phyloP scores from a whole-genome alignment of 2,888 invertebrate species.

The Stictocephala bisonia region DNA sequence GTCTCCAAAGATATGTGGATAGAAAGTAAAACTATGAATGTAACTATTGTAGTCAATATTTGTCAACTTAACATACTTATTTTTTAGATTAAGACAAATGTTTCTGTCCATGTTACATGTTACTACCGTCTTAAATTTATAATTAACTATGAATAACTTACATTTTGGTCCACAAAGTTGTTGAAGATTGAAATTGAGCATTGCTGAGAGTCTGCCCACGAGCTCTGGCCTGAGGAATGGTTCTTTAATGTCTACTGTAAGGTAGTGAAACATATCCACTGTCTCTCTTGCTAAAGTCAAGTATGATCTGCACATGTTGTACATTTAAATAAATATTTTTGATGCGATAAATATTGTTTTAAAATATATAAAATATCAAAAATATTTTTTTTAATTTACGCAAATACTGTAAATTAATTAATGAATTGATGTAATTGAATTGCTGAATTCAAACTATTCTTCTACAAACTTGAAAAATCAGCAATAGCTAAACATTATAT shows the following conservation, averaged over 20 bases:
- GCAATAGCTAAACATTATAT: too few species aligned
- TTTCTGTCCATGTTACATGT: too few species aligned
- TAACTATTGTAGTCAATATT: too few species aligned
- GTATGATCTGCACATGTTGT: slow-evolving; percentile 84
- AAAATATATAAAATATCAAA: not conserved
- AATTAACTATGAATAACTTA: slow-evolving; percentile 72
- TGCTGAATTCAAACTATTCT: too few species aligned
- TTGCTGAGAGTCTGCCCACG: slow-evolving; percentile 93
- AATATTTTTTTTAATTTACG: too few species aligned
- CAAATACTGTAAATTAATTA: too few species aligned
- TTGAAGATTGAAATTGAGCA: slow-evolving; percentile 98
- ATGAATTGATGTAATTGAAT: too few species aligned
- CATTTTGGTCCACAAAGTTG: slow-evolving; percentile 97
- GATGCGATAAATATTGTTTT: not conserved
- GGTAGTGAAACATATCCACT: slow-evolving; percentile 97
- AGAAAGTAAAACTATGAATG: not conserved
- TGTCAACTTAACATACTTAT: too few species aligned
- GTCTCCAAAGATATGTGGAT: not conserved
- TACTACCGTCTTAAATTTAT: too few species aligned
- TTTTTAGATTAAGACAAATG: too few species aligned
- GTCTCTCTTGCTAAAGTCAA: slow-evolving; percentile 94
- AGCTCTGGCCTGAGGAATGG: slow-evolving; percentile 95
- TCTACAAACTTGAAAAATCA: too few species aligned
- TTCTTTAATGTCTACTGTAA: slow-evolving; percentile 93
- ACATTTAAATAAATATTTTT: too few species aligned